These are phyloP conservation scores for Muntiacus muntjak DNA, from an alignment of 2,113 vertebrate species.

Conservation along the genomic window DNA sequence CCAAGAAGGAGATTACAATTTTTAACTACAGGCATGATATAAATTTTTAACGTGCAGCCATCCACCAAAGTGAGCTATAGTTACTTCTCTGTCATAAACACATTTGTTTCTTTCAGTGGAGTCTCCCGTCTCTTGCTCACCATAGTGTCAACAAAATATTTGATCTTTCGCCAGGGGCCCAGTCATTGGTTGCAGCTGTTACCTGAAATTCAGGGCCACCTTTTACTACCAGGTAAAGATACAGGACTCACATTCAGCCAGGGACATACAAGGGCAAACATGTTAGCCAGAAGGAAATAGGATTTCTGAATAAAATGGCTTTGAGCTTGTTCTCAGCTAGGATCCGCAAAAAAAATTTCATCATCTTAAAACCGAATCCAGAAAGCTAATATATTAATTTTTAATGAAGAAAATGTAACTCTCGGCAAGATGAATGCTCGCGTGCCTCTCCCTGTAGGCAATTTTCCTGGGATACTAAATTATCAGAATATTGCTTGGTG, in stretches of 20 bases:
- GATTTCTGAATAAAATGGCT: constrained; percentile 27
- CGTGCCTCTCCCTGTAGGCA: background rate
- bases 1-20: background rate
- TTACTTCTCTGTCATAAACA: background rate
- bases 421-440: background rate
- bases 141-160: background rate
- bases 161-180: background rate
- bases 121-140: background rate
- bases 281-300: background rate
- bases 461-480: background rate
- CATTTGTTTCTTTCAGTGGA: background rate
- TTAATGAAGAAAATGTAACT: constrained; percentile 42
- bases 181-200: background rate
- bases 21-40: background rate
- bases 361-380: background rate
- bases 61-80: background rate
- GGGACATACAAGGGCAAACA: background rate
- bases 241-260: background rate
- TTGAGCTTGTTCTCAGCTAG: constrained; percentile 21
- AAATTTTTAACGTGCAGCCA: background rate
- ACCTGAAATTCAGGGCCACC: background rate
- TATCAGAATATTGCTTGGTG: background rate
- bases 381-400: constrained; percentile 15
- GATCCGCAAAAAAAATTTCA: background rate
- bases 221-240: background rate